phyloP scores from a whole-genome alignment of 23 tunicate species.

The Aplidium turbinatum region DNA sequence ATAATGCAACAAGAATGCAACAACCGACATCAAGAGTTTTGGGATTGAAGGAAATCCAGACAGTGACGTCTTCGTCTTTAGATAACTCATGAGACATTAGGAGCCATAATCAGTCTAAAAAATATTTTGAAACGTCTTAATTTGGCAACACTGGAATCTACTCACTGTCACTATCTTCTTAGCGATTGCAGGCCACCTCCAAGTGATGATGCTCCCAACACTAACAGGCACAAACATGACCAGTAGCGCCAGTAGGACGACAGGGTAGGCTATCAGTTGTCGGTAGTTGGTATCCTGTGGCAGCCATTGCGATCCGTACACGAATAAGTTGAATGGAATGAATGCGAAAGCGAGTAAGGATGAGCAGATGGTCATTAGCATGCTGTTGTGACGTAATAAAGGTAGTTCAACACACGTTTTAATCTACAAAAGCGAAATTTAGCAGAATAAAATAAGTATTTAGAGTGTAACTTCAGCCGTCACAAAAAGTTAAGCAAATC shows the following conservation, averaged over 20 bases:
- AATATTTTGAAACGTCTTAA: background rate
- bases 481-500: too few species aligned
- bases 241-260: constrained; percentile 32
- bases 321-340: constrained; percentile 45
- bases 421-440: constrained; percentile 13
- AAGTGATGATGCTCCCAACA: constrained; percentile 27
- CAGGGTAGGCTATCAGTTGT: constrained; percentile 38
- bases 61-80: too few species aligned
- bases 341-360: constrained; percentile 49
- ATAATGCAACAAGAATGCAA: background rate
- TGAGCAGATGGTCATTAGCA: background rate
- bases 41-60: too few species aligned
- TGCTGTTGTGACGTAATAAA: constrained; percentile 44
- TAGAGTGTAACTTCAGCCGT: too few species aligned
- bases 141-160: background rate
- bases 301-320: constrained; percentile 61
- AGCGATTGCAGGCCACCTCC: constrained; percentile 20
- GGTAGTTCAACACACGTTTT: too few species aligned
- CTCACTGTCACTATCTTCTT: constrained; percentile 7
- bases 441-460: too few species aligned
- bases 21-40: too few species aligned
- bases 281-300: constrained; percentile 37
- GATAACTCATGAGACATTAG: too few species aligned
- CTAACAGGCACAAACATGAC: constrained; percentile 40
- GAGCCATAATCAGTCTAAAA: background rate